A percentile compares a stretch with the other conserved stretches of the same genome.
Conservation (phyloP, 1,140 invertebrate species). For the Camponotus floridanus region DNA sequence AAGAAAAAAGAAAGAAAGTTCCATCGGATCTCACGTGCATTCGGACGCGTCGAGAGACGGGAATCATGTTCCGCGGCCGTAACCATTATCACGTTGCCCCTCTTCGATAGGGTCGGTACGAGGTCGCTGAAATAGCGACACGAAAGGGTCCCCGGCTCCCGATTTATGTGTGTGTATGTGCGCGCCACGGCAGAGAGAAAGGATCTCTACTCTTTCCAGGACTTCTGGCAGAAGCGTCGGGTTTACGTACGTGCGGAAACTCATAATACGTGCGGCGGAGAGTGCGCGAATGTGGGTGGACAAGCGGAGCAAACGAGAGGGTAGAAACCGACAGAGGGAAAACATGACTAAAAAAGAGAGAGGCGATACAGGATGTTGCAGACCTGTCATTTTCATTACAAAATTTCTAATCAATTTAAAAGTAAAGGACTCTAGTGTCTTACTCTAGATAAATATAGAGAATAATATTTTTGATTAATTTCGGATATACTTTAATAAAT, state of each 20-base stretch:
- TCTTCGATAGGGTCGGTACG: conserved; percentile 68
- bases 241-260: conserved; percentile 55
- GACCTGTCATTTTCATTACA: conserved; percentile 1
- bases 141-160: conserved; percentile 54
- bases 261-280: conserved; percentile 26
- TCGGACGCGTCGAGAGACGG: conserved; percentile 43
- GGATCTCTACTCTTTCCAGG: conserved; percentile 52
- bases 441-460: neutral
- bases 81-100: conserved; percentile 70
- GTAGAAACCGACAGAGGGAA: neutral
- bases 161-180: conserved; percentile 65
- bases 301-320: conserved; percentile 8
- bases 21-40: conserved; percentile 23
- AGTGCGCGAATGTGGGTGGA: conserved; percentile 30
- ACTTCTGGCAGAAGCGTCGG: conserved; percentile 64
- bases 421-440: neutral
- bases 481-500: neutral
- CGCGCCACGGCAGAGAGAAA: conserved; percentile 16
- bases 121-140: conserved; percentile 70
- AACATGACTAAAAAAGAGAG: neutral
- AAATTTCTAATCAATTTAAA: neutral
- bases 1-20: neutral
- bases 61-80: conserved; percentile 65
- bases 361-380: conserved; percentile 13
- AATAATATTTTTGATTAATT: neutral